These are phyloP conservation scores for Cacatua alba DNA, from an alignment of 2,113 vertebrate species.

Conservation along the genomic window DNA sequence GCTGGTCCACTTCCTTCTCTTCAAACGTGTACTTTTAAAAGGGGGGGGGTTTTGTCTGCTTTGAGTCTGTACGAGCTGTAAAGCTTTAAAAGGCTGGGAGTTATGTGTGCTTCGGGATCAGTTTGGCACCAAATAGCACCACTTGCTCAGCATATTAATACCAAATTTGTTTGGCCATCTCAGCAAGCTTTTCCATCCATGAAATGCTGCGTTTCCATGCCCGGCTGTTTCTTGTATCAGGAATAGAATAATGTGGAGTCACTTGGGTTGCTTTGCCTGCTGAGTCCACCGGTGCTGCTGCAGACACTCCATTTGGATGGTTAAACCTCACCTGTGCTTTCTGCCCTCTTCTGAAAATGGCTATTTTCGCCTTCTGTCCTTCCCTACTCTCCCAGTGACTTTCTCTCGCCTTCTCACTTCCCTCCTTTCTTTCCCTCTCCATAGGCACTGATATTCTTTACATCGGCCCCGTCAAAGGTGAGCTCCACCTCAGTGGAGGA, in stretches of 20 bases:
- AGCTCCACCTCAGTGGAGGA: conserved; percentile 78
- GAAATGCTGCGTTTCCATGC: neutral
- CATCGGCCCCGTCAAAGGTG: conserved; percentile 99
- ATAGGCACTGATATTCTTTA: conserved; percentile 98
- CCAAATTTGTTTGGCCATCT: neutral
- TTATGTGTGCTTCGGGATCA: neutral
- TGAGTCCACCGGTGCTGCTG: neutral
- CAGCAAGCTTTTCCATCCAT: neutral
- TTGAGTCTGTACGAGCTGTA: neutral
- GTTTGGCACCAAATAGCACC: neutral
- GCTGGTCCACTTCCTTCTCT: neutral
- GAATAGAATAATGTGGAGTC: neutral
- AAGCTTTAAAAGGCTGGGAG: neutral
- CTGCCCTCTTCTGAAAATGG: neutral
- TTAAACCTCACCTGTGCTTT: conserved; percentile 15
- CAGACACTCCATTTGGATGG: neutral
- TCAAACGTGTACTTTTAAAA: neutral
- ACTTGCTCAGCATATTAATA: neutral
- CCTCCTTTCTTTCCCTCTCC: conserved; percentile 83
- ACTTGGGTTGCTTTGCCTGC: conserved; percentile 23
- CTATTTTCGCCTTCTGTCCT: conserved; percentile 52
- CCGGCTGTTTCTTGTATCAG: neutral
- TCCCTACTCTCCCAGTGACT: conserved; percentile 64
- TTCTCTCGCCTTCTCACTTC: conserved; percentile 78
- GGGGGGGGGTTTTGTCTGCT: neutral